A percentile compares a stretch with the other conserved stretches of the same genome.
phyloP scores from a whole-genome alignment of 2,888 invertebrate species.

The Molorchus minor region DNA sequence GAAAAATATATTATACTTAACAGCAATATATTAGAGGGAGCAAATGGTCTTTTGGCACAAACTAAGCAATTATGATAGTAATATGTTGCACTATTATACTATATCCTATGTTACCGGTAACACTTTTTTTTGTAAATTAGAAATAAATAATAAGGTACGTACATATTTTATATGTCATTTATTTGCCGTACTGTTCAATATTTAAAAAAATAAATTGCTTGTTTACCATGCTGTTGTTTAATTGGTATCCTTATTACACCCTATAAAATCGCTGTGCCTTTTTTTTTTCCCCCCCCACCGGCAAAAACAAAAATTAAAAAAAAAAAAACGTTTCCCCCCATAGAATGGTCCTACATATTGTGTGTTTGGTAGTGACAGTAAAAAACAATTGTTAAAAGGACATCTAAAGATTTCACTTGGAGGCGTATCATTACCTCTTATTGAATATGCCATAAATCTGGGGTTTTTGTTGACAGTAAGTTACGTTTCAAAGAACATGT shows the following conservation, averaged over 20 bases:
- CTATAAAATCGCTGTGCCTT: no score
- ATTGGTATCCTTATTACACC: neutral
- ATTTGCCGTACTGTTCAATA: constrained; percentile 46
- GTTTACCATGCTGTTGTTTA: constrained; percentile 34
- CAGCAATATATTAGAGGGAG: constrained; percentile 54
- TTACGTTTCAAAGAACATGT: no score
- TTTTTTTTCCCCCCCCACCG: no score
- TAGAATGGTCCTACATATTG: no score
- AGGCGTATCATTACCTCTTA: no score
- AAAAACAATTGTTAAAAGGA: no score
- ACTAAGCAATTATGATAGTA: constrained; percentile 45
- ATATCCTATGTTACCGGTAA: constrained; percentile 26
- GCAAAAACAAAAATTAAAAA: no score
- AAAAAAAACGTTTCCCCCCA: no score
- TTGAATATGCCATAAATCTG: no score
- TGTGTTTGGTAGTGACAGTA: no score
- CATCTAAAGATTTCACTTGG: no score
- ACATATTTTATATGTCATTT: constrained; percentile 48
- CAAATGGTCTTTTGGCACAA: constrained; percentile 51
- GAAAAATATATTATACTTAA: constrained; percentile 45
- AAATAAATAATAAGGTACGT: constrained; percentile 35
- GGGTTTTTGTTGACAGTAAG: no score
- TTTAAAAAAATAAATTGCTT: constrained; percentile 47
- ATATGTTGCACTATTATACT: constrained; percentile 34
- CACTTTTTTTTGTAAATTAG: constrained; percentile 46